Percentiles rank a stretch among this genome's conserved stretches.
phyloP scores from a whole-genome alignment of 2,113 vertebrate genomes.

The Rhea americana region DNA sequence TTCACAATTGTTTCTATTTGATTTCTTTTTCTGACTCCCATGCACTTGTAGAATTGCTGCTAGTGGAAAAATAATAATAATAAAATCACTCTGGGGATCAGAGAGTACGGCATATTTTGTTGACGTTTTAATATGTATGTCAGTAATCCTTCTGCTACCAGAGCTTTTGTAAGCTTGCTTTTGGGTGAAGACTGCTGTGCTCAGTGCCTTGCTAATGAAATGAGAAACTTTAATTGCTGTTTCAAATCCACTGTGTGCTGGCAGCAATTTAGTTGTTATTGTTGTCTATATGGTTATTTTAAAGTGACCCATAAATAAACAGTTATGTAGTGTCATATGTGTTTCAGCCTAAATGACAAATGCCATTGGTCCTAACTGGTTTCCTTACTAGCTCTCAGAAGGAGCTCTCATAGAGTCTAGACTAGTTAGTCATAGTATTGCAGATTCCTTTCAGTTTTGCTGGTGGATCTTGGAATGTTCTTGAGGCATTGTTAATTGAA shows the following conservation, averaged over 20 bases:
- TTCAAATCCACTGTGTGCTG: neutral
- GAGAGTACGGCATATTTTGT: neutral
- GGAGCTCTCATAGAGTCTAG: neutral
- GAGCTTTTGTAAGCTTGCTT: neutral
- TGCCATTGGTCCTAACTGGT: constrained; percentile 27
- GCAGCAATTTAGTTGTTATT: constrained; percentile 12
- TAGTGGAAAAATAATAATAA: constrained; percentile 14
- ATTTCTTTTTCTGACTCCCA: constrained; percentile 12
- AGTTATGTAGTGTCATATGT: neutral
- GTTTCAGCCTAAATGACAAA: neutral
- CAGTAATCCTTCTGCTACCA: neutral
- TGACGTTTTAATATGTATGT: neutral
- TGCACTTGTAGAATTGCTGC: constrained; percentile 1
- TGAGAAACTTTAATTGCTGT: constrained; percentile 2
- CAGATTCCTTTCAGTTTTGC: constrained; percentile 27
- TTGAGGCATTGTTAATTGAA: constrained; percentile 22
- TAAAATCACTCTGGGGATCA: neutral
- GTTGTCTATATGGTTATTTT: constrained; percentile 30
- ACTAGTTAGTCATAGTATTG: neutral
- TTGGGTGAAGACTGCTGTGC: neutral
- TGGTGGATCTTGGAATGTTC: constrained; percentile 42
- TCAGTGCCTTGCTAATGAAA: constrained; percentile 19
- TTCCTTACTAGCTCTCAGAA: constrained; percentile 48
- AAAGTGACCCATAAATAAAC: constrained; percentile 45
- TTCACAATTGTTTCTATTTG: constrained; percentile 29